Evolutionary conservation across 1,140 invertebrate species (phyloP).

Genomic region (Vanessa tameamea): DNA sequence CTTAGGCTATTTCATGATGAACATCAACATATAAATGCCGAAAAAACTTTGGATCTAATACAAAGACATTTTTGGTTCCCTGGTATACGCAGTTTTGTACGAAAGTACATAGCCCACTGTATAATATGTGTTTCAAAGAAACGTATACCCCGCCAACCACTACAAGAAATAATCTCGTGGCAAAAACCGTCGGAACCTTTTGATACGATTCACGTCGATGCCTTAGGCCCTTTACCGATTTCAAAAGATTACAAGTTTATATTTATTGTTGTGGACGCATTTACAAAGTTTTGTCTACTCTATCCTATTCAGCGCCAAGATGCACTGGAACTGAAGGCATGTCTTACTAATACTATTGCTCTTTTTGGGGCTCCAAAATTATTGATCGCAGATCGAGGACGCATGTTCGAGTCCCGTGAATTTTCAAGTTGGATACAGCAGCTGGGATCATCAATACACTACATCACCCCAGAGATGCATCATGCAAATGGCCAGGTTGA

Average conservation of each 20-base stretch:
- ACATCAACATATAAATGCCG: slow-evolving; percentile 30
- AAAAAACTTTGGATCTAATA: slow-evolving; percentile 19
- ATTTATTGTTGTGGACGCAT: slow-evolving; percentile 6
- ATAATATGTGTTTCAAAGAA: slow-evolving; percentile 30
- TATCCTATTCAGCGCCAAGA: slow-evolving; percentile 24
- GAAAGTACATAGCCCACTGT: slow-evolving; percentile 38
- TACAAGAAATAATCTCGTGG: slow-evolving; percentile 34
- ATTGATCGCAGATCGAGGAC: slow-evolving; percentile 12
- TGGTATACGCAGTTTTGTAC: slow-evolving; percentile 36
- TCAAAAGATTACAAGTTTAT: slow-evolving; percentile 34
- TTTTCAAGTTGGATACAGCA: slow-evolving; percentile 7
- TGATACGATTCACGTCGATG: slow-evolving; percentile 43
- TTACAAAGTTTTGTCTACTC: slow-evolving; percentile 31
- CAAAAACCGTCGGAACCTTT: slow-evolving; percentile 41
- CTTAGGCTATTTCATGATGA: slow-evolving; percentile 31
- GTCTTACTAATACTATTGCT: slow-evolving; percentile 17
- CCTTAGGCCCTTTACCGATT: slow-evolving; percentile 40
- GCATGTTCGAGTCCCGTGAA: slow-evolving; percentile 22
- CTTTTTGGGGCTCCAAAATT: slow-evolving; percentile 25
- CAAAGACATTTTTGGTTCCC: slow-evolving; percentile 41
- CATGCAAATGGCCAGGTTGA: slow-evolving; percentile 22
- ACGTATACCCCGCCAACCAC: slow-evolving; percentile 24
- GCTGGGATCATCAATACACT: slow-evolving; percentile 23
- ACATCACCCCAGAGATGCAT: slow-evolving; percentile 37
- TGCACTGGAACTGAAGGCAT: not conserved